Evolutionary conservation across 2,888 invertebrate genomes (phyloP).

Genomic region (Phaonia tiefii): DNA sequence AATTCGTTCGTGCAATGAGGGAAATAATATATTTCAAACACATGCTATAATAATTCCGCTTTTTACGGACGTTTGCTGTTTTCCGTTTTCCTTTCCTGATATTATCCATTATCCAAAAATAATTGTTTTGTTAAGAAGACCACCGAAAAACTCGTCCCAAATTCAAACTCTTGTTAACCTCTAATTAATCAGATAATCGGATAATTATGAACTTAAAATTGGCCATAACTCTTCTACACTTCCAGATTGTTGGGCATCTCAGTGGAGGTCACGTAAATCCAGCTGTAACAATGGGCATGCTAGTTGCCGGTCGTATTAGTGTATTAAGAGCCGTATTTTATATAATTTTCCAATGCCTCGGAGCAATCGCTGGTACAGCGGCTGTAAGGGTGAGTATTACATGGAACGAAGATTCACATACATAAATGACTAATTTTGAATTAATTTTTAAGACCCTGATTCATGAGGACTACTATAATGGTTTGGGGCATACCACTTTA

Average conservation of each 20-base stretch:
- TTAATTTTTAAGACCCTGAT: conserved; percentile 83
- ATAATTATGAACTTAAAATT: background rate
- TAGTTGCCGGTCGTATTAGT: conserved; percentile 89
- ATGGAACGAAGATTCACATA: background rate
- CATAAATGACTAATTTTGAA: background rate
- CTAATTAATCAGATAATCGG: background rate
- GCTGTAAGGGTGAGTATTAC: conserved; percentile 83
- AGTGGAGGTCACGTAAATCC: conserved; percentile 97
- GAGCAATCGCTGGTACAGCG: conserved; percentile 90
- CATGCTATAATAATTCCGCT: no score
- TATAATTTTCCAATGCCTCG: conserved; percentile 90
- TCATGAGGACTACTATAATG: conserved; percentile 83
- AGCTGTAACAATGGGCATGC: conserved; percentile 91
- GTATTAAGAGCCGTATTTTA: conserved; percentile 89
- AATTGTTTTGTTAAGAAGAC: no score
- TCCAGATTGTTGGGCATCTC: conserved; percentile 90
- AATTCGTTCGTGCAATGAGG: no score
- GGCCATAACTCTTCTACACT: conserved; percentile 19
- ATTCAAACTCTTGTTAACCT: background rate
- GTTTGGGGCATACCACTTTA: conserved; percentile 87
- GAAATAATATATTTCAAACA: no score
- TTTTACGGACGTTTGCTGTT: no score
- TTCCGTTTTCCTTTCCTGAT: no score
- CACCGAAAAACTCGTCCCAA: no score
- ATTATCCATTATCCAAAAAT: no score